A percentile compares a stretch with the other conserved stretches of the same genome.
These are phyloP conservation scores for Malurus leucopterus DNA, from an alignment of 2,797 vertebrate species.

Conservation along the genomic window DNA sequence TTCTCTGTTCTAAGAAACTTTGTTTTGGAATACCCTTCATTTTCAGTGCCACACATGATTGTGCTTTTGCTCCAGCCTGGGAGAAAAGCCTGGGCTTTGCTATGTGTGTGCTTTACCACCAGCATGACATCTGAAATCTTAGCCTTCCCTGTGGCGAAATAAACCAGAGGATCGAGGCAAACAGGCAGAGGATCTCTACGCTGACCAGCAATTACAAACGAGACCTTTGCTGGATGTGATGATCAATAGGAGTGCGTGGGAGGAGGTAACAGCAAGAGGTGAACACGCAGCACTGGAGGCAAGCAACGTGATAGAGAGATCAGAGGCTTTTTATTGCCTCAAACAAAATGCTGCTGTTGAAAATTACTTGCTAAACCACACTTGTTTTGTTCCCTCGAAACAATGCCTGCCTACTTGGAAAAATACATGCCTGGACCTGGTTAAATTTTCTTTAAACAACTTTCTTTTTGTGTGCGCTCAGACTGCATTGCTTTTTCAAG, in stretches of 20 bases:
- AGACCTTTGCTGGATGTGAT: not conserved
- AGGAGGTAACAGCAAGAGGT: not conserved
- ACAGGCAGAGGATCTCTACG: not conserved
- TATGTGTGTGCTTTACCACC: not conserved
- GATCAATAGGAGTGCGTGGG: conserved; percentile 7
- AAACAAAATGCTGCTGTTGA: not conserved
- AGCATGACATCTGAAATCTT: not conserved
- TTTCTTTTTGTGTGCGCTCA: not conserved
- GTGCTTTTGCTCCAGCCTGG: not conserved
- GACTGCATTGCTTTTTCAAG: not conserved
- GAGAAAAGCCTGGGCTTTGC: not conserved
- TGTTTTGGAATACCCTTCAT: not conserved
- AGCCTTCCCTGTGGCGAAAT: not conserved
- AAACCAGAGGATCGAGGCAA: not conserved
- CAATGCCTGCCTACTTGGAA: not conserved
- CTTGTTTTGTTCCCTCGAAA: not conserved
- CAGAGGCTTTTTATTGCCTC: not conserved
- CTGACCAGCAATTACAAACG: not conserved
- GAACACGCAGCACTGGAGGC: not conserved
- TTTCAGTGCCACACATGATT: not conserved
- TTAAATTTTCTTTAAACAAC: not conserved
- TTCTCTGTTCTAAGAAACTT: not conserved
- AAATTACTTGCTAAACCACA: not conserved
- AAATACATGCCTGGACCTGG: not conserved
- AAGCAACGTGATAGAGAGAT: not conserved